These are phyloP conservation scores for Drosophila rufa DNA, from an alignment of 1,140 invertebrate species.

Conservation along the genomic window DNA sequence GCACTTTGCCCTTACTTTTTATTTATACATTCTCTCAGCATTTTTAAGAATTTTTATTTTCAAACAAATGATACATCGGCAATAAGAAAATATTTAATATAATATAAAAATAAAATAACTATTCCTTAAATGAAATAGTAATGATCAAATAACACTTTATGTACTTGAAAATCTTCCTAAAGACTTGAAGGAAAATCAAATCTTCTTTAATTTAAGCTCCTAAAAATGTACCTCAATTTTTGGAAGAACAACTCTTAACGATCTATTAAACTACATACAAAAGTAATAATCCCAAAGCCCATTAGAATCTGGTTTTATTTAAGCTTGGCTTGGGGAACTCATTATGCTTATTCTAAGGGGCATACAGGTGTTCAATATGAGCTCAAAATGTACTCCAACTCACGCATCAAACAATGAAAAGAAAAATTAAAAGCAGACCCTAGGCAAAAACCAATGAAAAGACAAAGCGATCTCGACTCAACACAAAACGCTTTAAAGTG, in stretches of 20 bases:
- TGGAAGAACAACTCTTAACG: background rate
- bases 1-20: no score
- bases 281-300: conserved; percentile 1
- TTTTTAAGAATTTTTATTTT: no score
- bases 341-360: conserved; percentile 37
- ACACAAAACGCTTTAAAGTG: conserved; percentile 19
- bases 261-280: background rate
- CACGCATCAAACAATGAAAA: conserved; percentile 17
- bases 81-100: no score
- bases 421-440: background rate
- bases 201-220: no score
- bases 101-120: no score
- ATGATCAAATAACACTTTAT: no score
- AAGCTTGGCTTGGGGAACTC: background rate
- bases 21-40: no score
- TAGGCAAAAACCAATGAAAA: conserved; percentile 11
- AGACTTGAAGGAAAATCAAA: no score
- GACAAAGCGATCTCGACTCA: conserved; percentile 17
- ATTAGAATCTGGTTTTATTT: background rate
- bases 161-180: no score
- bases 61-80: no score
- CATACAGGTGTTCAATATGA: conserved; percentile 59
- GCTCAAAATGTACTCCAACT: conserved; percentile 6
- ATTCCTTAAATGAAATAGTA: no score
- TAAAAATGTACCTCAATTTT: background rate